Conservation (phyloP, 2,113 vertebrate genomes). For the Amia ocellicauda region DNA sequence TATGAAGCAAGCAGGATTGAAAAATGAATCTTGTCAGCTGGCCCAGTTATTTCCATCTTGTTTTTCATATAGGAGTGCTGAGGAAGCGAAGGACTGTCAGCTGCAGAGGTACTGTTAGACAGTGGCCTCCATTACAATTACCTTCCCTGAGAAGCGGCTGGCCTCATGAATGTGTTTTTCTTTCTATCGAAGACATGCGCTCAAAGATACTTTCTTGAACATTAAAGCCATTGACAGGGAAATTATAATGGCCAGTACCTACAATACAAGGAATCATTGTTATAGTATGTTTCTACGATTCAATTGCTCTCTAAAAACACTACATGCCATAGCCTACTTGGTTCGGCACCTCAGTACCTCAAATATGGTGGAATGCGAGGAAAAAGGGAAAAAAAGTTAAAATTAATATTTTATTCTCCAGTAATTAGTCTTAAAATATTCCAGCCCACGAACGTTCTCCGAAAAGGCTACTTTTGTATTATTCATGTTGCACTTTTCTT, state of each 20-base stretch:
- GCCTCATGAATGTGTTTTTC: not conserved
- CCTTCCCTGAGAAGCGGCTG: not conserved
- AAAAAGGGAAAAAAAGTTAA: not conserved
- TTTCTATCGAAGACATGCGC: no score
- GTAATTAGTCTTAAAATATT: slow-evolving; percentile 8
- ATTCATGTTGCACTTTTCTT: slow-evolving; percentile 13
- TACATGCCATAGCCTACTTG: no score
- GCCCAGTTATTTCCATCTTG: slow-evolving; percentile 14
- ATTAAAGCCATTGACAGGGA: no score
- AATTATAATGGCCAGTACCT: no score
- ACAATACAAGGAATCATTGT: no score
- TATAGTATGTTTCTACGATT: no score
- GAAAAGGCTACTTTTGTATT: not conserved
- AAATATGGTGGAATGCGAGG: no score
- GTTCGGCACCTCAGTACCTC: no score
- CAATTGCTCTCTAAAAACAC: no score
- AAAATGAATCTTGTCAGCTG: slow-evolving; percentile 15
- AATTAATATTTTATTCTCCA: slow-evolving; percentile 8
- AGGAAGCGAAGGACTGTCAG: slow-evolving; percentile 10
- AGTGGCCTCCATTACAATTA: not conserved
- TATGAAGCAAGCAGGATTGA: not conserved
- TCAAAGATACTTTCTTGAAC: no score
- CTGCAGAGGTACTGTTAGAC: not conserved
- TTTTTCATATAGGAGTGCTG: slow-evolving; percentile 5
- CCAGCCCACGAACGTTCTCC: not conserved